A percentile compares a stretch with the other conserved stretches of the same genome.
Conservation (phyloP, 2,888 invertebrate genomes). For the Agrotis clavis region DNA sequence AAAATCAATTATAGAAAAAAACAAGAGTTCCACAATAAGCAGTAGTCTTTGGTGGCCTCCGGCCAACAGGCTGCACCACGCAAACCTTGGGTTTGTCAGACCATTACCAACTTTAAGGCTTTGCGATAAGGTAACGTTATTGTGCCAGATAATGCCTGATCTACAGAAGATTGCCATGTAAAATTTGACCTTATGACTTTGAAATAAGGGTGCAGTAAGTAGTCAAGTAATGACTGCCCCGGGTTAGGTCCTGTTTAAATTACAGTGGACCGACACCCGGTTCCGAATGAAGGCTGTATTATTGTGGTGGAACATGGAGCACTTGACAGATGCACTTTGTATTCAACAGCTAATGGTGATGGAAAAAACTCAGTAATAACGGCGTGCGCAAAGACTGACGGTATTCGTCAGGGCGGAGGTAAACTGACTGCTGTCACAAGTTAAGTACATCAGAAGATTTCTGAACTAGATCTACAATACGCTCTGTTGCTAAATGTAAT, state of each 20-base stretch:
- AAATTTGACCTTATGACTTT: conserved; percentile 37
- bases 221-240: conserved; percentile 56
- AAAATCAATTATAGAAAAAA: conserved; percentile 74
- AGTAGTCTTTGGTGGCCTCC: conserved; percentile 69
- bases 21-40: conserved; percentile 62
- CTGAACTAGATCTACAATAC: neutral
- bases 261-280: conserved; percentile 58
- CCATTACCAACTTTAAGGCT: conserved; percentile 50
- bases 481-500: neutral
- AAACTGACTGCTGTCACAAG: neutral
- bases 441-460: conserved; percentile 5
- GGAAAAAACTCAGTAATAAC: conserved; percentile 55
- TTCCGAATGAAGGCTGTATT: conserved; percentile 65
- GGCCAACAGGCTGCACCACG: conserved; percentile 49
- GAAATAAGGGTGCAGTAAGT: conserved; percentile 47
- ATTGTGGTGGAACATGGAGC: conserved; percentile 54
- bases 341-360: conserved; percentile 49
- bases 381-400: conserved; percentile 26
- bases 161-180: conserved; percentile 7
- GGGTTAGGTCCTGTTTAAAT: conserved; percentile 70
- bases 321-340: conserved; percentile 63
- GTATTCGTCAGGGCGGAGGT: conserved; percentile 9
- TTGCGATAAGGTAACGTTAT: conserved; percentile 28
- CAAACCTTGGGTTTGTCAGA: conserved; percentile 27
- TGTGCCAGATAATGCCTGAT: conserved; percentile 34